A percentile compares a stretch with the other conserved stretches of the same genome.
These are phyloP conservation scores for Pectinophora gossypiella DNA, from an alignment of 1,140 invertebrate genomes.

Conservation along the genomic window DNA sequence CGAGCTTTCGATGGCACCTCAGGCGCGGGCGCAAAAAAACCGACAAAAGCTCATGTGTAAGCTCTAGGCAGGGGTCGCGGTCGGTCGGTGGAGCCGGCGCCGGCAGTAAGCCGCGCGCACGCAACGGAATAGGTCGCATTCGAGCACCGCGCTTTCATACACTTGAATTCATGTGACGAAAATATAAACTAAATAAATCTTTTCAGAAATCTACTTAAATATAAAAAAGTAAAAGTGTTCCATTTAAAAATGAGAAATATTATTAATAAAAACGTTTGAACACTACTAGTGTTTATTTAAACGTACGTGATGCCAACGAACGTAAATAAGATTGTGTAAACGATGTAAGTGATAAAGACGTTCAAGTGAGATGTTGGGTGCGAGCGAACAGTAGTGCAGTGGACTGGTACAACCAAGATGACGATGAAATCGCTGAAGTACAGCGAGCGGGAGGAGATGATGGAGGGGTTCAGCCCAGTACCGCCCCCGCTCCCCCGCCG, in stretches of 20 bases:
- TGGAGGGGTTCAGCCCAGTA: conserved; percentile 73
- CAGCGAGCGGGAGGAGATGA: conserved; percentile 70
- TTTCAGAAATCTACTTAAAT: neutral
- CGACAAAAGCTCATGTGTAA: conserved; percentile 50
- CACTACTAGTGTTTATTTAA: neutral
- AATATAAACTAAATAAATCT: neutral
- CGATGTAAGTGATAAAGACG: conserved; percentile 57
- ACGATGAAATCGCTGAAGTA: conserved; percentile 75
- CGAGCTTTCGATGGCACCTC: conserved; percentile 67
- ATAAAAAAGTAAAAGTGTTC: neutral
- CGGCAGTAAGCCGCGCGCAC: conserved; percentile 40
- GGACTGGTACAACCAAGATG: conserved; percentile 55
- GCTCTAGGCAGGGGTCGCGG: conserved; percentile 21
- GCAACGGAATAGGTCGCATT: conserved; percentile 20
- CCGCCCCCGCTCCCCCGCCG: conserved; percentile 70
- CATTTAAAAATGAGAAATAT: conserved; percentile 2
- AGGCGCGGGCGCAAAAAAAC: conserved; percentile 67
- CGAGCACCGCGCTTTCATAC: conserved; percentile 6
- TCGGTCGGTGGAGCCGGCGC: conserved; percentile 12
- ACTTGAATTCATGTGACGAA: neutral
- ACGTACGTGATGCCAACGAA: conserved; percentile 25
- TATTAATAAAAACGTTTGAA: neutral
- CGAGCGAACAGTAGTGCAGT: conserved; percentile 51
- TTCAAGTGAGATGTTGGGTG: conserved; percentile 50
- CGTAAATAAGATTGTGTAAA: conserved; percentile 33